Evolutionary conservation across 2,888 invertebrate genomes (phyloP).

Genomic region (Chloroclysta siterata): DNA sequence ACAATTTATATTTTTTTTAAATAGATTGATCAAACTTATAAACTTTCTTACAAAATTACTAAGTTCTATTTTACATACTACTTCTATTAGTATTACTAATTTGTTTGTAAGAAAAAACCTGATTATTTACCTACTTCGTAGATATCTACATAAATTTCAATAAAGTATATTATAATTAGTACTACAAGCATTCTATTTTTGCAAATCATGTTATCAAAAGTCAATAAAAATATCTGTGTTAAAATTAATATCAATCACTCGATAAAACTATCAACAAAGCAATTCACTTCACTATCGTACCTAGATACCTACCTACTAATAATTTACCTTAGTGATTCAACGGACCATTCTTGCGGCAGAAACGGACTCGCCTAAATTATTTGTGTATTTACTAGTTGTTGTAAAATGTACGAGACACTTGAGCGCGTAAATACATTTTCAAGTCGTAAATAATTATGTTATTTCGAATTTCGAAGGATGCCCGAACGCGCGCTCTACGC

Average conservation of each 20-base stretch:
- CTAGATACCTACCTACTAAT: no score
- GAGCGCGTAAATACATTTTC: slow-evolving; percentile 16
- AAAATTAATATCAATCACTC: neutral
- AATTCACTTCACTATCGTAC: neutral
- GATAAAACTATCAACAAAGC: slow-evolving; percentile 11
- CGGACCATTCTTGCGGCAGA: slow-evolving; percentile 25
- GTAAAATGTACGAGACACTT: slow-evolving; percentile 30
- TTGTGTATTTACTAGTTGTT: slow-evolving; percentile 26
- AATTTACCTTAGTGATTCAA: slow-evolving; percentile 28
- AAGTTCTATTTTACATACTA: no score
- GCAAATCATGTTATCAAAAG: no score
- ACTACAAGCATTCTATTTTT: no score
- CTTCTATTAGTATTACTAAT: no score
- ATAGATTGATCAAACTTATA: no score
- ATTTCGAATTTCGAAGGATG: neutral
- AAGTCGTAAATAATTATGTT: neutral
- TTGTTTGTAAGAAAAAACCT: no score
- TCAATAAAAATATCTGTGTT: neutral
- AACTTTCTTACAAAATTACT: no score
- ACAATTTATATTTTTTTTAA: no score
- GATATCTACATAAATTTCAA: no score
- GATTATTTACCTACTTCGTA: no score
- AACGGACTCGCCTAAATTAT: slow-evolving; percentile 19
- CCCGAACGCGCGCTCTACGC: slow-evolving; percentile 14
- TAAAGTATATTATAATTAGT: no score